These are phyloP conservation scores for Solenopsis invicta DNA, from an alignment of 1,140 invertebrate genomes.

Conservation along the genomic window DNA sequence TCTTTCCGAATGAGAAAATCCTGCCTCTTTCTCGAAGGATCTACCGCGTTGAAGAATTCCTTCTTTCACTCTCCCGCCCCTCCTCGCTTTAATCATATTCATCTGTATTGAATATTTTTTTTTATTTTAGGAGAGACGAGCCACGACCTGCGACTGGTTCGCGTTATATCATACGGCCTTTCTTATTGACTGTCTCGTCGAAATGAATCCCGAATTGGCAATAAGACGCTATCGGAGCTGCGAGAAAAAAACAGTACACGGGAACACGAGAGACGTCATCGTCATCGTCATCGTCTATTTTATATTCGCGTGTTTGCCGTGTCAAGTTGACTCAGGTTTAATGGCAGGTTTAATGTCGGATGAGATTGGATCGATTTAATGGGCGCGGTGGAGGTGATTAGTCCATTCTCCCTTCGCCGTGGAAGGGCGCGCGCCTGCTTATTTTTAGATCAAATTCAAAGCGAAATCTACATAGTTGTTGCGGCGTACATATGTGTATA, in stretches of 20 bases:
- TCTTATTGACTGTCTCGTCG: neutral
- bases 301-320: conserved; percentile 47
- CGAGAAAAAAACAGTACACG: neutral
- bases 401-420: conserved; percentile 35
- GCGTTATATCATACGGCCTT: neutral
- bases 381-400: conserved; percentile 70
- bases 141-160: conserved; percentile 8
- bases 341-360: conserved; percentile 25
- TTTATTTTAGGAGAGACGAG: neutral
- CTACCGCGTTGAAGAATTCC: neutral
- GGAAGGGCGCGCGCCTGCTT: conserved; percentile 51
- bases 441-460: conserved; percentile 71
- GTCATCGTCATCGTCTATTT: neutral
- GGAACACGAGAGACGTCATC: neutral
- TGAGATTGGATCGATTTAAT: conserved; percentile 76
- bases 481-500: neutral
- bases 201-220: conserved; percentile 1
- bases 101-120: neutral
- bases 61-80: neutral
- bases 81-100: neutral
- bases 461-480: neutral
- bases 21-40: neutral
- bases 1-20: conserved; percentile 3
- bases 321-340: conserved; percentile 69
- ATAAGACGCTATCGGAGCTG: conserved; percentile 26